Percentiles rank a stretch among this genome's conserved stretches.
Evolutionary conservation across 64 coral and sea anemone genomes (phyloP).

Genomic region (Orbicella faveolata): DNA sequence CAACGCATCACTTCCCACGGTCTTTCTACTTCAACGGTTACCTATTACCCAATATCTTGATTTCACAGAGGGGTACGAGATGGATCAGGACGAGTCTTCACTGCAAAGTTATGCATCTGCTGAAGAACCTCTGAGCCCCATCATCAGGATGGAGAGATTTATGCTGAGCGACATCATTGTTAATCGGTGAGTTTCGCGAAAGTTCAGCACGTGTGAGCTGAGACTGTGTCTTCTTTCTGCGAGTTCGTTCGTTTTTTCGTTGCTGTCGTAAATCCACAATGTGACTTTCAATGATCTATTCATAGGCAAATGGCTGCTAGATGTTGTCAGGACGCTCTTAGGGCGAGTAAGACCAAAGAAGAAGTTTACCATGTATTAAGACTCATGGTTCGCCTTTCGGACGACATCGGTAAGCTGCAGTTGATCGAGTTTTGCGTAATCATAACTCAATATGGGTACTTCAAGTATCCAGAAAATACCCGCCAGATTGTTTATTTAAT

Average conservation of each 20-base stretch:
- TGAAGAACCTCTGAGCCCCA: constrained; percentile 87
- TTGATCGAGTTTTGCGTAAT: constrained; percentile 5
- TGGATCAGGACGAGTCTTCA: constrained; percentile 81
- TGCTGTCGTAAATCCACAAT: background rate
- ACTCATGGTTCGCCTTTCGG: constrained; percentile 86
- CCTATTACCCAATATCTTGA: constrained; percentile 52
- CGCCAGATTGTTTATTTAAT: background rate
- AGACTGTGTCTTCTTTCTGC: background rate
- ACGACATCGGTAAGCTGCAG: constrained; percentile 85
- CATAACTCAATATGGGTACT: background rate
- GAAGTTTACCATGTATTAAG: constrained; percentile 90
- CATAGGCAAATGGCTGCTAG: constrained; percentile 95
- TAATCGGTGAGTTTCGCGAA: constrained; percentile 69
- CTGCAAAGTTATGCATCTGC: constrained; percentile 77
- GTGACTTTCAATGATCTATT: constrained; percentile 12
- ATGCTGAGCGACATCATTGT: constrained; percentile 96
- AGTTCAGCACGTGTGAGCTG: background rate
- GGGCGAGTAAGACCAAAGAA: constrained; percentile 79
- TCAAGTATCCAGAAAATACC: background rate
- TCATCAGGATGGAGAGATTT: constrained; percentile 92
- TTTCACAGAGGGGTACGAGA: constrained; percentile 85
- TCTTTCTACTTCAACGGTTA: background rate
- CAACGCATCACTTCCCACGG: background rate
- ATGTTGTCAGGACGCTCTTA: constrained; percentile 83
- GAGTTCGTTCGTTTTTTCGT: background rate